Evolutionary conservation across 2,113 vertebrate genomes (phyloP).

Genomic region (Pseudopodoces humilis): DNA sequence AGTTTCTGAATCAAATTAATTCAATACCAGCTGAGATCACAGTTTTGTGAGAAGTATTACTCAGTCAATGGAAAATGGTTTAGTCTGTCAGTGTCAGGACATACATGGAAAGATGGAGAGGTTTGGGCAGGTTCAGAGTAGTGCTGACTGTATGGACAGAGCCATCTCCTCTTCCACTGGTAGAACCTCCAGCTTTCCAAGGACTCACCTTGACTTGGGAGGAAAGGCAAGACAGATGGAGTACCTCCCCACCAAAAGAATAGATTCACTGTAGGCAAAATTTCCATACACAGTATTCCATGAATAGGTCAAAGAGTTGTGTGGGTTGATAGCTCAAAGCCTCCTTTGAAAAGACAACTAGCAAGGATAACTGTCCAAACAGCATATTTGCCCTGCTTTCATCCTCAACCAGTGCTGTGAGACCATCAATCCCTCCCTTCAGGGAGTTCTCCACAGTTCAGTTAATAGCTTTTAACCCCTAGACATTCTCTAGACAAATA

Average conservation of each 20-base stretch:
- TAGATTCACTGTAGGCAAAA: neutral
- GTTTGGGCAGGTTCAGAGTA: neutral
- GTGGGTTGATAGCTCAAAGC: neutral
- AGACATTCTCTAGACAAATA: neutral
- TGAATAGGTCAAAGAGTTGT: fast-evolving
- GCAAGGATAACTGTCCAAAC: neutral
- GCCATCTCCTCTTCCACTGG: neutral
- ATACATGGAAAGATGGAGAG: too few relatives aligned
- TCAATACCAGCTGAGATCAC: neutral
- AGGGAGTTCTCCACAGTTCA: neutral
- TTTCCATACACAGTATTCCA: neutral
- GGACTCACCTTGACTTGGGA: neutral
- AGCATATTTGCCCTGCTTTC: neutral
- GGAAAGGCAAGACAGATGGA: neutral
- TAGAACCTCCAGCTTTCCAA: neutral
- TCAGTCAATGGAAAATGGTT: neutral
- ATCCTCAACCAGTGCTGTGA: neutral
- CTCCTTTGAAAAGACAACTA: neutral
- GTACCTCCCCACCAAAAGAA: neutral
- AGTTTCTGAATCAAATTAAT: neutral
- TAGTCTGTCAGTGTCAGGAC: neutral
- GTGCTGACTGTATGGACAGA: neutral
- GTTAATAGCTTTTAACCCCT: neutral
- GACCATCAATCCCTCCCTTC: neutral
- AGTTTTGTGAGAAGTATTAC: neutral